Conservation (phyloP, 1,140 invertebrate species). For the Sarcophaga peregrina region DNA sequence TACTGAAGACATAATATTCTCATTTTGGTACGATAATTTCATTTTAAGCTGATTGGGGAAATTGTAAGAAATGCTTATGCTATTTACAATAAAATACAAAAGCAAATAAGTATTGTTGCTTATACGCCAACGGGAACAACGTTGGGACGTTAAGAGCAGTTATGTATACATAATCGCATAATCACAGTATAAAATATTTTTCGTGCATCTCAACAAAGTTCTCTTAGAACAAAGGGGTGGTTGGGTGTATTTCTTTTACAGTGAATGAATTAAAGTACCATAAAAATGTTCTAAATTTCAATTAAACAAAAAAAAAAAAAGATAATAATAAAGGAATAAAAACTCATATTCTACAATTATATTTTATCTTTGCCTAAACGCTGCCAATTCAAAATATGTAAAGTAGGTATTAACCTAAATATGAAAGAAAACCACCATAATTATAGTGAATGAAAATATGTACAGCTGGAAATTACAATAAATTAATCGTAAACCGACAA, state of each 20-base stretch:
- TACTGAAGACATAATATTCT: no score
- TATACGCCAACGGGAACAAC: no score
- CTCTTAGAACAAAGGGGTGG: not conserved
- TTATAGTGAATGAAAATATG: not conserved
- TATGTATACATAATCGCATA: not conserved
- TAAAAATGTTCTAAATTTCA: conserved; percentile 1
- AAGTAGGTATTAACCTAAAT: not conserved
- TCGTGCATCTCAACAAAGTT: not conserved
- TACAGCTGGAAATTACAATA: no score
- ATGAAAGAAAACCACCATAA: not conserved
- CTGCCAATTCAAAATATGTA: not conserved
- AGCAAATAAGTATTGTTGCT: no score
- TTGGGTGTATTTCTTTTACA: not conserved
- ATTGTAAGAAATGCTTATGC: no score
- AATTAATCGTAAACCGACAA: no score
- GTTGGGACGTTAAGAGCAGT: no score
- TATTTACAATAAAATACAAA: no score
- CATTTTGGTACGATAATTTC: no score
- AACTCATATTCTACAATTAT: not conserved
- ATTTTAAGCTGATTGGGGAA: no score
- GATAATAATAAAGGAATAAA: no score
- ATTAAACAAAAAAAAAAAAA: not conserved
- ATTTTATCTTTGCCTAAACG: not conserved
- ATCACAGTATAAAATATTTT: not conserved
- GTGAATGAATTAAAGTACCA: not conserved